These are phyloP conservation scores for Sarcophaga rosellei DNA, from an alignment of 2,888 invertebrate species.

Conservation along the genomic window DNA sequence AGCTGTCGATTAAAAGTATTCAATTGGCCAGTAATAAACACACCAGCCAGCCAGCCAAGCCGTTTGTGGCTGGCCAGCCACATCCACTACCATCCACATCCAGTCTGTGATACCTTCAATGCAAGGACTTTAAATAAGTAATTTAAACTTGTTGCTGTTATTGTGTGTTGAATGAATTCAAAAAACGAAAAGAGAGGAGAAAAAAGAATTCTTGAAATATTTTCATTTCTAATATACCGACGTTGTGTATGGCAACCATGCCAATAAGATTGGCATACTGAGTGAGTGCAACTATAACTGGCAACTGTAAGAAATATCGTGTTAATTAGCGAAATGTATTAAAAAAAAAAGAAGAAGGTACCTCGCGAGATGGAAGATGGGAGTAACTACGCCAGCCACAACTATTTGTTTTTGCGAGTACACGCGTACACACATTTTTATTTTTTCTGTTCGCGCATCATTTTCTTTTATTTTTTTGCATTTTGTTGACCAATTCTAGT, in stretches of 20 bases:
- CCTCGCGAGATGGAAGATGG: not conserved
- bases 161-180: not conserved
- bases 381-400: not conserved
- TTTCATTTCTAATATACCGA: conserved; percentile 55
- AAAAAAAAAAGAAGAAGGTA: conserved; percentile 15
- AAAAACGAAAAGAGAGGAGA: conserved; percentile 43
- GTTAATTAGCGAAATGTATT: conserved; percentile 52
- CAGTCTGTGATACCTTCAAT: not conserved
- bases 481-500: conserved; percentile 41
- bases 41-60: not conserved
- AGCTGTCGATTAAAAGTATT: conserved; percentile 67
- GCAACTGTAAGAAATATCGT: conserved; percentile 39
- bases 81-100: not conserved
- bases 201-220: conserved; percentile 50
- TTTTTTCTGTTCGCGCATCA: not conserved
- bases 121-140: conserved; percentile 46
- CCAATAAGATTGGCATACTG: conserved; percentile 35
- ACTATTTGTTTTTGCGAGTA: conserved; percentile 32
- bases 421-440: conserved; percentile 10
- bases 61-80: not conserved
- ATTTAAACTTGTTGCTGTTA: conserved; percentile 38
- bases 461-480: not conserved
- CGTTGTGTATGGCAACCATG: conserved; percentile 19
- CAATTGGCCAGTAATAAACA: conserved; percentile 58
- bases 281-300: not conserved